Evolutionary conservation across 2,888 invertebrate species (phyloP), one percentile per base, ranked within the genome.

Genomic region (Chalcis sispes): DNA sequence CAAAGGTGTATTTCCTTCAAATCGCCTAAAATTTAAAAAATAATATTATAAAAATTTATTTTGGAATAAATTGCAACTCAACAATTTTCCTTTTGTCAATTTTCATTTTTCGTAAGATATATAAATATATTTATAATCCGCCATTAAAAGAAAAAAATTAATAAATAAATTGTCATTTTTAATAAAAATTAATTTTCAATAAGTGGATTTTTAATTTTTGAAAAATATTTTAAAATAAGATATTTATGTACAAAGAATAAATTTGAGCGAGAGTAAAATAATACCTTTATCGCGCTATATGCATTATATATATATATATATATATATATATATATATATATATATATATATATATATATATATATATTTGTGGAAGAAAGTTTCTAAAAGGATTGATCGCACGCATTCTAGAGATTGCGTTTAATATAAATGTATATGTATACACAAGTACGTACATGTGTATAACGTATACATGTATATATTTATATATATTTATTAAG

Each of bases 371-470:
- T 29, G 42, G 25, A 56, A 70, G 59, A 70, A 71, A 70, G 25
- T 54, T 61, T 73, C 73, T 58, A 52, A 61, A 67, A 67, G 54
- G 73, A 67, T 73, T 66, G 59, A 75, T 71, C 66, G 66, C 75
- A 66, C 66, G 61, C 59, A 32, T 61, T 66, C 23, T 18, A 52
- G 42, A 40, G 32, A 20, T 18, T 25, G 42, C 42, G 15, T 42
- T 36, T 36, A 7, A 36, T 36, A 4, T 61, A 65, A 40, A 65
- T 71, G 32, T 46, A 18, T 32, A 46, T 56, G 58, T 75, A 75
- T 75, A 65, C n/a, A n/a, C n/a, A n/a, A n/a, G n/a, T n/a, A n/a
- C n/a, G n/a, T n/a, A n/a, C n/a, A n/a, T n/a, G n/a, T n/a, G n/a
- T n/a, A n/a, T n/a, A n/a, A n/a, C n/a, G n/a, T n/a, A n/a, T n/a